These are phyloP conservation scores for Apocheima hispidaria DNA, from an alignment of 2,888 invertebrate genomes.

Conservation along the genomic window DNA sequence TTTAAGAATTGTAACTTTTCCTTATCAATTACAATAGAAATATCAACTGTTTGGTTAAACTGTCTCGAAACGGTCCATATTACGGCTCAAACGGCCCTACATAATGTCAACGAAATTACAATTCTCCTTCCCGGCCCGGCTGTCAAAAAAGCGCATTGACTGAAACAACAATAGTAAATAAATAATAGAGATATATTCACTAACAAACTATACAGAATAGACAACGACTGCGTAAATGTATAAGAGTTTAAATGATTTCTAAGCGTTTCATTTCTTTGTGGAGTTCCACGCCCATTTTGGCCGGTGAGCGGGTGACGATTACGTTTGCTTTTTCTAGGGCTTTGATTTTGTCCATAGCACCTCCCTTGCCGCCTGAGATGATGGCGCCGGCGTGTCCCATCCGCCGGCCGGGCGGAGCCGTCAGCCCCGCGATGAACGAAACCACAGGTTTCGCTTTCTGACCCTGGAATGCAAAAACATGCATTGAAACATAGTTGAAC, in stretches of 20 bases:
- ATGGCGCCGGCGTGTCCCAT: conserved; percentile 99
- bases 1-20: conserved; percentile 22
- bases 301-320: conserved; percentile 97
- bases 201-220: conserved; percentile 72
- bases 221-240: conserved; percentile 50
- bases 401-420: conserved; percentile 98
- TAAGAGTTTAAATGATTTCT: conserved; percentile 83
- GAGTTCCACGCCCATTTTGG: conserved; percentile 97
- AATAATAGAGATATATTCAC: conserved; percentile 75
- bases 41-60: too few species aligned
- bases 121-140: conserved; percentile 39
- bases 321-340: conserved; percentile 97
- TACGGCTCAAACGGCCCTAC: conserved; percentile 16
- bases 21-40: conserved; percentile 39
- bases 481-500: not conserved
- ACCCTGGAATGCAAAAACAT: conserved; percentile 83
- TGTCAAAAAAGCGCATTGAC: conserved; percentile 43
- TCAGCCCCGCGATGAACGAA: conserved; percentile 99
- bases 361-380: conserved; percentile 99
- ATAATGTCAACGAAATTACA: conserved; percentile 50
- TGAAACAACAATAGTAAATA: conserved; percentile 67
- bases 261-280: conserved; percentile 95
- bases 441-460: conserved; percentile 98
- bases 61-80: too few species aligned
- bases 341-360: conserved; percentile 98